Percentiles rank a stretch among this genome's conserved stretches.
Evolutionary conservation across 2,888 invertebrate species (phyloP).

Genomic region (Apantesis nais): DNA sequence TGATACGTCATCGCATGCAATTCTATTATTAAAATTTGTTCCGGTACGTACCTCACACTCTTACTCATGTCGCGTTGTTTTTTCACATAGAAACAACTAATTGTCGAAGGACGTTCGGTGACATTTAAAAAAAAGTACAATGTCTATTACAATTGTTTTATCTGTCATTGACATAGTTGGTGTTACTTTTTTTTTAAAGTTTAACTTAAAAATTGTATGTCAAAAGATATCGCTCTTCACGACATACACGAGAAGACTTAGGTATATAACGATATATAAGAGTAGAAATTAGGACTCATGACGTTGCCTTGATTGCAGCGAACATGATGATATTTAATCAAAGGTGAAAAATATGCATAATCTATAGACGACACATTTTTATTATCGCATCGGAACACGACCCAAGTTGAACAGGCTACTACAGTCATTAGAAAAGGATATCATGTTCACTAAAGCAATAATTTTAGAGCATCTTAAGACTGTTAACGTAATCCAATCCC

Average conservation of each 20-base stretch:
- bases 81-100: not conserved
- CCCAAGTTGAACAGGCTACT: not conserved
- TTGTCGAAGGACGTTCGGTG: constrained; percentile 12
- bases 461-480: not conserved
- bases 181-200: not conserved
- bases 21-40: constrained; percentile 5
- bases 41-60: not conserved
- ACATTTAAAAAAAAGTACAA: constrained; percentile 4
- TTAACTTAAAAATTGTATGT: too few species aligned
- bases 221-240: not conserved
- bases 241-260: too few species aligned
- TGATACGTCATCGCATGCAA: not conserved
- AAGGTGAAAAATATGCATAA: not conserved
- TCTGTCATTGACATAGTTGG: constrained; percentile 11
- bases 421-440: not conserved
- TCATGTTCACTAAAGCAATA: not conserved
- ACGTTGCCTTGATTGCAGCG: not conserved
- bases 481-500: not conserved
- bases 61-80: constrained; percentile 3
- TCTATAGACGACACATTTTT: not conserved
- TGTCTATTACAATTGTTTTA: constrained; percentile 2
- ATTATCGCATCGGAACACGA: not conserved
- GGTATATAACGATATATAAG: too few species aligned
- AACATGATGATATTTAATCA: not conserved
- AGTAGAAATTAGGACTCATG: not conserved